Conservation (phyloP, 2,113 vertebrate genomes). For the Suncus etruscus region DNA sequence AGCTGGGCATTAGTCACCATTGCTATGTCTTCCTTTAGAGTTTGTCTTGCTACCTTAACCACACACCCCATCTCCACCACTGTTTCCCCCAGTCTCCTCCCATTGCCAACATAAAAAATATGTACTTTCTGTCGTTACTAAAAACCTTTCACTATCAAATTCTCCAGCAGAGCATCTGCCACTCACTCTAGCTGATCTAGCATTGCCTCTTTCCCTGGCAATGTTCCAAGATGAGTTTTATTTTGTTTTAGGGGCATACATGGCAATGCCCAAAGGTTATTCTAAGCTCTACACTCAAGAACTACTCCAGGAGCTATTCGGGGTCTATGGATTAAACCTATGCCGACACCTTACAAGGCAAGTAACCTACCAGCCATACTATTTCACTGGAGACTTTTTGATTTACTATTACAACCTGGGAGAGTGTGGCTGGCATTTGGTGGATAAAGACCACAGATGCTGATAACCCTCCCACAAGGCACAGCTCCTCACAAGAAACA, state of each 20-base stretch:
- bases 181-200: not conserved
- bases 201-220: not conserved
- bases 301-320: too few species aligned
- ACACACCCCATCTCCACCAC: not conserved
- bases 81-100: not conserved
- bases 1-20: not conserved
- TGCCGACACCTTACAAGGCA: too few species aligned
- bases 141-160: not conserved
- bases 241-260: too few species aligned
- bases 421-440: not conserved
- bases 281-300: too few species aligned
- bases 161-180: not conserved
- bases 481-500: not conserved
- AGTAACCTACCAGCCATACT: too few species aligned
- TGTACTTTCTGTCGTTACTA: not conserved
- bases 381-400: too few species aligned
- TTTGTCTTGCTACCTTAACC: not conserved
- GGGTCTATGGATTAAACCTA: too few species aligned
- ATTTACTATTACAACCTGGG: not conserved
- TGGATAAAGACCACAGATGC: not conserved
- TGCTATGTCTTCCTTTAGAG: not conserved
- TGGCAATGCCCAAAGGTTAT: too few species aligned
- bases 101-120: not conserved
- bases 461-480: too few species aligned
- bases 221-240: not conserved